Base-by-base conservation (phyloP, 2,113 vertebrate species). In the Alces alces region DNA sequence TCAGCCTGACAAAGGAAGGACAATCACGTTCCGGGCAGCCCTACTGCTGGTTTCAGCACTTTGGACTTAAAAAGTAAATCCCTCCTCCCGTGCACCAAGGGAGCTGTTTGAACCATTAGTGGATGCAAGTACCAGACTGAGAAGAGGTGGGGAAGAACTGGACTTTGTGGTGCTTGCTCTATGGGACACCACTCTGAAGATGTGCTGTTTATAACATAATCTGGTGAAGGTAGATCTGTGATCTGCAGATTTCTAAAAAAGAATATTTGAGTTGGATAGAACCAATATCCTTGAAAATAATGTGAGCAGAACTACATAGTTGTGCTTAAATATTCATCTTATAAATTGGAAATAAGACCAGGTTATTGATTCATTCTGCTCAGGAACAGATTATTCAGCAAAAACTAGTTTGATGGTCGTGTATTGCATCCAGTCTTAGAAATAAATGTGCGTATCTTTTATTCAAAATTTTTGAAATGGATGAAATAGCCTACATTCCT, bases 301-400 rank as follows among this genome's bases (percentile, higher is more conserved):
- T 45, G 78, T 27, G 60, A 33, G 47, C 13, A 73, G 55, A 95
- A 93, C 95, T 91, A 89, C 36, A 66, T 7, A 79, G 55, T 25
- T 19, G 23, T 86, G 39, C 93, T 96, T 97, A 96, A 97, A 97
- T 93, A 97, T 97, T 97, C 91, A 96, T 93, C 84, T 96, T 87
- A 92, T 93, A 97, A 96, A 52, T 39, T 96, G 64, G 86, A 96
- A 97, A 54, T 91, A 88, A 85, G 36, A 97, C 36, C 36, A 96
- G 50, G 64, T 88, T 97, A 97, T 97, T 91, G 98, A 97, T 96
- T 95, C 60, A 70, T 55, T 96, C 94, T 88, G 54, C 92, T 95
- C 57, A 91, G 45, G 43, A 98, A 94, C 14, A 86, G 95, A 91
- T 90, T 96, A 90, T 33, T 95, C 95, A 97, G 90, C 95, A 96